These are phyloP conservation scores for Akabosia matsudoensis DNA, from an alignment of 1,140 invertebrate genomes.

Conservation along the genomic window DNA sequence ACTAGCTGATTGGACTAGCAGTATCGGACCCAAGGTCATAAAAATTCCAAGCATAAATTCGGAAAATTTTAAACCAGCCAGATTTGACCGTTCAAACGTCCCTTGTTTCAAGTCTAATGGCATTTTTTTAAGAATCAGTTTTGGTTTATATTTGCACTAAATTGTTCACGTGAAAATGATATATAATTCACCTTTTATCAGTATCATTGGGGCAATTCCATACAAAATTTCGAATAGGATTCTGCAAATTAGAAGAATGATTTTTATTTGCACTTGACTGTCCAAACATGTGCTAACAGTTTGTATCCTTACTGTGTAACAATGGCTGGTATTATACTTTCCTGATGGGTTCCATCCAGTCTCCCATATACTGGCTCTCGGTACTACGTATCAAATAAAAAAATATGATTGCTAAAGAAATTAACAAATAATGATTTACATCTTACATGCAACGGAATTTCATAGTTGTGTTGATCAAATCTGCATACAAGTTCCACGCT, in stretches of 20 bases:
- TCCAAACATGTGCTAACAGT: background rate
- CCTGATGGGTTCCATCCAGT: slow-evolving; percentile 7
- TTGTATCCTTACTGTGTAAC: background rate
- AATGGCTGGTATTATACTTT: background rate
- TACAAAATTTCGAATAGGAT: background rate
- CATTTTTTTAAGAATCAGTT: slow-evolving; percentile 1
- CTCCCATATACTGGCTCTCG: background rate
- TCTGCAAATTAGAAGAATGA: background rate
- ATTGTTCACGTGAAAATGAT: no score
- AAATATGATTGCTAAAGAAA: background rate
- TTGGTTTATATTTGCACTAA: no score
- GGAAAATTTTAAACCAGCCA: background rate
- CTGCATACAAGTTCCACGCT: background rate
- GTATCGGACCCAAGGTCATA: background rate
- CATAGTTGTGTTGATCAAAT: background rate
- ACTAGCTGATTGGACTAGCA: background rate
- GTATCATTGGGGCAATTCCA: background rate
- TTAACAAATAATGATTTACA: background rate
- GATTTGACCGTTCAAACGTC: background rate
- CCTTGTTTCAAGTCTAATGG: background rate
- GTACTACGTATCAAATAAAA: background rate
- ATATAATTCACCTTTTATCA: background rate
- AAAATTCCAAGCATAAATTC: slow-evolving; percentile 1
- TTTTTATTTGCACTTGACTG: background rate
- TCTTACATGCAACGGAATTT: background rate